Conservation (phyloP, 2,888 invertebrate species). For the Sphaerophoria taeniata region DNA sequence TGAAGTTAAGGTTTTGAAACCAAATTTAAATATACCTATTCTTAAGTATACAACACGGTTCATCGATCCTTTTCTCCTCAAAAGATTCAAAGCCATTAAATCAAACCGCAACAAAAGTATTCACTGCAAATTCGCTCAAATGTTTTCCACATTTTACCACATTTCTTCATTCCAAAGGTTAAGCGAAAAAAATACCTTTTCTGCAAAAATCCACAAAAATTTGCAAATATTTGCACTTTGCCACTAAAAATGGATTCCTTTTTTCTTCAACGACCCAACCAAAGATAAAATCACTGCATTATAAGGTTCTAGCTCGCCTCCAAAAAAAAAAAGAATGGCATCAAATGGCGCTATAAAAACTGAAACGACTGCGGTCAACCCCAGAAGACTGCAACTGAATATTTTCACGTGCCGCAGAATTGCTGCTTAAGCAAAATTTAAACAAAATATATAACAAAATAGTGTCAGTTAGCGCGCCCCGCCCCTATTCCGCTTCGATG, state of each 20-base stretch:
- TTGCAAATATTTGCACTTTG: conserved; percentile 71
- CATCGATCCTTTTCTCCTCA: not conserved
- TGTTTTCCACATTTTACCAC: conserved; percentile 26
- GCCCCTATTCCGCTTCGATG: not conserved
- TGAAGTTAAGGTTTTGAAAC: too few species aligned
- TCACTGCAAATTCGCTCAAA: not conserved
- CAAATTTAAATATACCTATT: too few species aligned
- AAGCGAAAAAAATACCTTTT: conserved; percentile 23
- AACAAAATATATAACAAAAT: conserved; percentile 67
- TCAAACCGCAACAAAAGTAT: conserved; percentile 19
- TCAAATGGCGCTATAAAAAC: conserved; percentile 70
- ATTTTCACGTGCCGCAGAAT: conserved; percentile 70
- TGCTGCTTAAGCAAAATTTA: conserved; percentile 73
- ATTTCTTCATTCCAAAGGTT: conserved; percentile 4
- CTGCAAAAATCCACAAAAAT: conserved; percentile 56
- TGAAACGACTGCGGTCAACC: conserved; percentile 71
- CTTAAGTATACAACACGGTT: not conserved
- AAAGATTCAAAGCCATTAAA: not conserved
- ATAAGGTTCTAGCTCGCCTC: conserved; percentile 15
- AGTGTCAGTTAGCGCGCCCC: conserved; percentile 62
- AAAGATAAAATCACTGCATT: conserved; percentile 69
- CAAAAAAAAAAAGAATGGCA: not conserved
- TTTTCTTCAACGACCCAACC: not conserved
- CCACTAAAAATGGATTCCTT: conserved; percentile 52
- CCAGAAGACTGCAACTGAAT: conserved; percentile 71